A percentile compares a stretch with the other conserved stretches of the same genome.
phyloP scores from a whole-genome alignment of 2,888 invertebrate species.

The Neelides folsomi region DNA sequence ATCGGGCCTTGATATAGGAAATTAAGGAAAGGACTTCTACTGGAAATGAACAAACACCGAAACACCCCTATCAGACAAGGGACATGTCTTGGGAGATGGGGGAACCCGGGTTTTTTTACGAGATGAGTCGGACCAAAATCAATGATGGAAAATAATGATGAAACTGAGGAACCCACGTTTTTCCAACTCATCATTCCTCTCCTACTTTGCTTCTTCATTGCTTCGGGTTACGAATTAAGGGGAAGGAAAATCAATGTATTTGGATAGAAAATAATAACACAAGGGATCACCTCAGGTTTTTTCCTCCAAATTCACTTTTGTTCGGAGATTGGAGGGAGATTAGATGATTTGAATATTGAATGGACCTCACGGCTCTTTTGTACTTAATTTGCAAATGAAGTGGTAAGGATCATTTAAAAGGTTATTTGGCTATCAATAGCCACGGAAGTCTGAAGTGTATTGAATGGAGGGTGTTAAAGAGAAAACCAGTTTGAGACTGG shows the following conservation, averaged over 20 bases:
- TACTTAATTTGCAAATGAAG: too few relatives aligned
- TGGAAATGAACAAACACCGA: too few relatives aligned
- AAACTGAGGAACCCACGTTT: constrained; percentile 10
- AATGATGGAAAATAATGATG: constrained; percentile 6
- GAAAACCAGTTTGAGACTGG: too few relatives aligned
- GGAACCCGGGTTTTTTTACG: background rate
- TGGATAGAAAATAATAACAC: background rate
- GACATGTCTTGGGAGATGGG: background rate
- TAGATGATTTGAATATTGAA: too few relatives aligned
- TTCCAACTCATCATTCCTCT: constrained; percentile 3
- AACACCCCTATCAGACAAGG: too few relatives aligned
- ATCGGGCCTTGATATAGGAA: too few relatives aligned
- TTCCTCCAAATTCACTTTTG: constrained; percentile 1
- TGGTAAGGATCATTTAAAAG: too few relatives aligned
- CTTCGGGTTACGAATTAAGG: constrained; percentile 6
- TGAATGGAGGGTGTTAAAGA: too few relatives aligned
- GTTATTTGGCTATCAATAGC: too few relatives aligned
- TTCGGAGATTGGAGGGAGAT: constrained; percentile 1
- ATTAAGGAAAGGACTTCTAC: background rate
- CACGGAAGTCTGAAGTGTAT: too few relatives aligned
- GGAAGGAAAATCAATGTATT: background rate
- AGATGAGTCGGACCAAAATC: background rate
- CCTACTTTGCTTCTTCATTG: background rate
- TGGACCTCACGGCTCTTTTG: too few relatives aligned
- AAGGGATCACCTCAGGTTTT: background rate